phyloP scores from a whole-genome alignment of 2,797 vertebrate genomes.

The Moxostoma hubbsi region DNA sequence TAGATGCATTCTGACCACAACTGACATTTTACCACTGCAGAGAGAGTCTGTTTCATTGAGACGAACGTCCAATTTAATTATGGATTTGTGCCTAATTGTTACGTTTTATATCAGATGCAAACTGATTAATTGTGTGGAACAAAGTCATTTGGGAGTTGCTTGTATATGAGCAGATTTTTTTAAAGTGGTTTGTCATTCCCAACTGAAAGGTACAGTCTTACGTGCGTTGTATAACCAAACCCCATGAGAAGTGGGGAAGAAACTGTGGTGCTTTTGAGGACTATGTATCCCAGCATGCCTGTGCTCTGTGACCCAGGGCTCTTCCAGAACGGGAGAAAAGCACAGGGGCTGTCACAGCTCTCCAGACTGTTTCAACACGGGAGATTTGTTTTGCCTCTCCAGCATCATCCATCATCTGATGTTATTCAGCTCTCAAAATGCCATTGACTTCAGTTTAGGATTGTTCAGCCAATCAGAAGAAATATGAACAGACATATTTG shows the following conservation, averaged over 20 bases:
- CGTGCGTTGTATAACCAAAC: constrained; percentile 83
- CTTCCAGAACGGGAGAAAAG: constrained; percentile 44
- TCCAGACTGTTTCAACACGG: constrained; percentile 28
- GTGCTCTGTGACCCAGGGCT: constrained; percentile 42
- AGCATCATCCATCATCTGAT: constrained; percentile 14
- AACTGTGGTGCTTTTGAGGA: constrained; percentile 68
- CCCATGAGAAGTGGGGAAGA: constrained; percentile 60
- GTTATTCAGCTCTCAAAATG: constrained; percentile 22
- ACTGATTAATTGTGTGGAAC: constrained; percentile 84
- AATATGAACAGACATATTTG: not conserved
- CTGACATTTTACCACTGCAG: constrained; percentile 65
- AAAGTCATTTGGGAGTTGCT: constrained; percentile 82
- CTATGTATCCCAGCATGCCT: constrained; percentile 40
- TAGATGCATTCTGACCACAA: constrained; percentile 73
- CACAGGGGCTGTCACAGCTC: constrained; percentile 35
- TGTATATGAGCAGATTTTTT: constrained; percentile 84
- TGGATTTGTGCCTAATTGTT: constrained; percentile 88
- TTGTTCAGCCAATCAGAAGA: constrained; percentile 34
- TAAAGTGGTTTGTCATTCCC: constrained; percentile 83
- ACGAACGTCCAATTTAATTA: constrained; percentile 79
- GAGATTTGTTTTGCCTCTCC: constrained; percentile 8
- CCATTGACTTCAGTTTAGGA: constrained; percentile 27
- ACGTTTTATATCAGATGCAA: constrained; percentile 85
- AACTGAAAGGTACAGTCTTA: constrained; percentile 86
- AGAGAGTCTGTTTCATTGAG: constrained; percentile 58